Conservation (phyloP, 2,113 vertebrate genomes). For the Strix uralensis region DNA sequence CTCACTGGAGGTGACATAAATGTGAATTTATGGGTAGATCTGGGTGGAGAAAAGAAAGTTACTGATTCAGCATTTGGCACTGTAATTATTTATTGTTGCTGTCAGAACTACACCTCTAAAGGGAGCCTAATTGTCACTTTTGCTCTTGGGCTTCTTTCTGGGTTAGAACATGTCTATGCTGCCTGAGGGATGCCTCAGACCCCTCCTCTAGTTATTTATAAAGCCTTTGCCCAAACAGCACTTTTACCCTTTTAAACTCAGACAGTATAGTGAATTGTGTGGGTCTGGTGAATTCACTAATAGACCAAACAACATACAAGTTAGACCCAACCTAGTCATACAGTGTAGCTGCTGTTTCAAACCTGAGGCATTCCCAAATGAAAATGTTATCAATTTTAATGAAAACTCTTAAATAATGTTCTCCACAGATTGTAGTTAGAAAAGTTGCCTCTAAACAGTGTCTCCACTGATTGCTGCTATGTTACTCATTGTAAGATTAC, state of each 20-base stretch:
- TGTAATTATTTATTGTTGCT: conserved; percentile 9
- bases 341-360: not conserved
- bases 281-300: not conserved
- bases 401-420: not conserved
- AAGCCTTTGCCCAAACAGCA: not conserved
- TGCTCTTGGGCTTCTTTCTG: not conserved
- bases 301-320: not conserved
- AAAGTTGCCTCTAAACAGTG: not conserved
- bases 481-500: not conserved
- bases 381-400: not conserved
- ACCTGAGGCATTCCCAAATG: not conserved
- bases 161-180: not conserved
- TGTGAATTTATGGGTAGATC: not conserved
- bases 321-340: not conserved
- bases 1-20: not conserved
- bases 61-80: not conserved
- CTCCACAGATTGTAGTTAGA: not conserved
- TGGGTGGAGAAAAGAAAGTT: not conserved
- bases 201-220: not conserved
- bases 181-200: not conserved
- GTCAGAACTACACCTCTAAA: not conserved
- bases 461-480: not conserved
- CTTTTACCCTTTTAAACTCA: not conserved
- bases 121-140: not conserved
- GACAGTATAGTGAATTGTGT: not conserved